Evolutionary conservation across 35 echinoderm and acorn worm genomes (phyloP).

Genomic region (Lytechinus variegatus): DNA sequence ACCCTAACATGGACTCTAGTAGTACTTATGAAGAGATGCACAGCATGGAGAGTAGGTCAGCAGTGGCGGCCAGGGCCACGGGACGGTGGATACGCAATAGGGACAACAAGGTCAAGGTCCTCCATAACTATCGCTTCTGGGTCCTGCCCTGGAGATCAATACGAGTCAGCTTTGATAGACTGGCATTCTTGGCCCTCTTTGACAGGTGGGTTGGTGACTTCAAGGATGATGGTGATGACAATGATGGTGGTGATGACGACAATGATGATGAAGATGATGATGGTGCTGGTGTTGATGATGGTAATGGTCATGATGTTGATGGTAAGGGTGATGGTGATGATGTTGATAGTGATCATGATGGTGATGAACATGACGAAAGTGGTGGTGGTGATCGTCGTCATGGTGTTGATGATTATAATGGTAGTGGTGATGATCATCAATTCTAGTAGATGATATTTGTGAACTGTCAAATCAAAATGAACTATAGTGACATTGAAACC

Average conservation of each 20-base stretch:
- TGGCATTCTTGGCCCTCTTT: constrained; percentile 93
- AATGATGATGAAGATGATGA: too few species aligned
- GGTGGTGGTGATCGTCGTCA: too few species aligned
- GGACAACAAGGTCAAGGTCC: constrained; percentile 72
- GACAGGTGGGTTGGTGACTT: constrained; percentile 82
- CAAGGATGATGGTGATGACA: not conserved
- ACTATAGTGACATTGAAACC: too few species aligned
- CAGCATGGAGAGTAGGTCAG: constrained; percentile 57
- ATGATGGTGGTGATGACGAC: too few species aligned
- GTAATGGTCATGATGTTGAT: too few species aligned
- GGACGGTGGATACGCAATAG: constrained; percentile 56
- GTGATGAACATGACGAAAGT: too few species aligned
- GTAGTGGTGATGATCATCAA: too few species aligned
- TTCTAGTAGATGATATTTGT: not conserved
- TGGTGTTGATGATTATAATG: too few species aligned
- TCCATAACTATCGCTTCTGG: constrained; percentile 98
- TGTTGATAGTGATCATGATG: too few species aligned
- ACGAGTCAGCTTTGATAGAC: constrained; percentile 90
- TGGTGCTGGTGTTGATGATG: too few species aligned
- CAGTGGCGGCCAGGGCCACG: not conserved
- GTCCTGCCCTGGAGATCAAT: constrained; percentile 90
- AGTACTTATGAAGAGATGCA: constrained; percentile 69
- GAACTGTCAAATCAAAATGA: not conserved
- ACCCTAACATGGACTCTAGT: constrained; percentile 49
- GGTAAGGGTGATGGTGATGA: too few species aligned